These are phyloP conservation scores for Semotilus atromaculatus DNA, from an alignment of 2,797 vertebrate genomes.

Conservation along the genomic window DNA sequence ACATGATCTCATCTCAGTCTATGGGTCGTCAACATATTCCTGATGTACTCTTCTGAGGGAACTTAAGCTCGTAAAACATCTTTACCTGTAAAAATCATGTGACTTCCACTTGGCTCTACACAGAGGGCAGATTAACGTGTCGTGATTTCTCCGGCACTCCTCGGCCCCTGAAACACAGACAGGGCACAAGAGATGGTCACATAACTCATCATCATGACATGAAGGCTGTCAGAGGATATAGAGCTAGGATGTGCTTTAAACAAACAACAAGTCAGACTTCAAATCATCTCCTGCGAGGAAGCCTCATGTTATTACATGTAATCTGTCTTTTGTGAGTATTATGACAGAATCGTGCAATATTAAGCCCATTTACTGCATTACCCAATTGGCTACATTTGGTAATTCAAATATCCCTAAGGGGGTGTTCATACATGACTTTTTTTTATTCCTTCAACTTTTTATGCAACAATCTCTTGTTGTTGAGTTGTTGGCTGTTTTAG, in stretches of 20 bases:
- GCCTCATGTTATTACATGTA: neutral
- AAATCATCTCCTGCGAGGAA: neutral
- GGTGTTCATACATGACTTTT: neutral
- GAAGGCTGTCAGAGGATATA: conserved; percentile 49
- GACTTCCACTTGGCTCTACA: conserved; percentile 91
- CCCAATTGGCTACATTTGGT: neutral
- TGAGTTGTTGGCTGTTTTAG: neutral
- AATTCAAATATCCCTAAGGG: neutral
- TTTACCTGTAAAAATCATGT: conserved; percentile 88
- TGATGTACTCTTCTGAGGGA: conserved; percentile 27
- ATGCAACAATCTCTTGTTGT: neutral
- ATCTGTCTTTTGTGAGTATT: neutral
- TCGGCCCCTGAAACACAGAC: conserved; percentile 83
- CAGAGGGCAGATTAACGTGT: conserved; percentile 88
- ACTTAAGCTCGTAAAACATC: neutral
- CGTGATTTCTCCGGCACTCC: conserved; percentile 88
- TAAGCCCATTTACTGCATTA: neutral
- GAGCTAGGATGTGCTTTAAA: neutral
- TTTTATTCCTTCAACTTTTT: neutral
- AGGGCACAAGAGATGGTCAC: conserved; percentile 27
- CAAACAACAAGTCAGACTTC: conserved; percentile 29
- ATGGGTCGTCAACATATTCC: conserved; percentile 26
- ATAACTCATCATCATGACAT: conserved; percentile 19
- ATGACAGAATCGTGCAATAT: neutral
- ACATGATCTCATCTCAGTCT: conserved; percentile 1